phyloP scores from a whole-genome alignment of 30 jellyfish, hydroid and myxozoan genomes.

The Clytia hemisphaerica region DNA sequence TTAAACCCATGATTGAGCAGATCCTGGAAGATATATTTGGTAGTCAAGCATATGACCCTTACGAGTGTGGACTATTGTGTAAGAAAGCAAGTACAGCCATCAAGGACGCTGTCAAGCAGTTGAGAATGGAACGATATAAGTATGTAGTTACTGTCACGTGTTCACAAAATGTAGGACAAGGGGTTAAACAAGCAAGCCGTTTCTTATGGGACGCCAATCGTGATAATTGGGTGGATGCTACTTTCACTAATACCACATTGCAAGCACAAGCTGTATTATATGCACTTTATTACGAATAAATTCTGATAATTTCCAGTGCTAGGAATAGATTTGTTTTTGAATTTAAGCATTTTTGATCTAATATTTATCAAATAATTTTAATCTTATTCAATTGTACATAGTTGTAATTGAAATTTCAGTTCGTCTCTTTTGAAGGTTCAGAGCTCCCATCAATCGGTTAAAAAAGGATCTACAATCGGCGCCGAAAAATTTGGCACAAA shows the following conservation, averaged over 20 bases:
- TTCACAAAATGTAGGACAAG: conserved; percentile 69
- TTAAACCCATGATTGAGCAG: conserved; percentile 34
- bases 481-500: too few relatives aligned
- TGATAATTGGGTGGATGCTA: conserved; percentile 70
- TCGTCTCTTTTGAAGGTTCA: too few relatives aligned
- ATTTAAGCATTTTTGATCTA: too few relatives aligned
- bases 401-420: too few relatives aligned
- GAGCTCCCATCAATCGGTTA: too few relatives aligned
- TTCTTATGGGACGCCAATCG: conserved; percentile 88
- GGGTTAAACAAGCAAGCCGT: conserved; percentile 71
- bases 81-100: conserved; percentile 51
- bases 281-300: conserved; percentile 76
- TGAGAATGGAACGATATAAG: conserved; percentile 62
- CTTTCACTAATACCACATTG: conserved; percentile 22
- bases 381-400: too few relatives aligned
- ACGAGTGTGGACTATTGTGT: conserved; percentile 31
- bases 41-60: conserved; percentile 54
- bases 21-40: conserved; percentile 45
- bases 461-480: too few relatives aligned
- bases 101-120: conserved; percentile 56
- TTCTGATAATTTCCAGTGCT: too few relatives aligned
- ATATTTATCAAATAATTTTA: too few relatives aligned
- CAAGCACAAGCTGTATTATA: conserved; percentile 65
- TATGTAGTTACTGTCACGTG: conserved; percentile 62
- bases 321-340: too few relatives aligned